Conservation (phyloP, 2,797 vertebrate species). For the Linurgus olivaceus region DNA sequence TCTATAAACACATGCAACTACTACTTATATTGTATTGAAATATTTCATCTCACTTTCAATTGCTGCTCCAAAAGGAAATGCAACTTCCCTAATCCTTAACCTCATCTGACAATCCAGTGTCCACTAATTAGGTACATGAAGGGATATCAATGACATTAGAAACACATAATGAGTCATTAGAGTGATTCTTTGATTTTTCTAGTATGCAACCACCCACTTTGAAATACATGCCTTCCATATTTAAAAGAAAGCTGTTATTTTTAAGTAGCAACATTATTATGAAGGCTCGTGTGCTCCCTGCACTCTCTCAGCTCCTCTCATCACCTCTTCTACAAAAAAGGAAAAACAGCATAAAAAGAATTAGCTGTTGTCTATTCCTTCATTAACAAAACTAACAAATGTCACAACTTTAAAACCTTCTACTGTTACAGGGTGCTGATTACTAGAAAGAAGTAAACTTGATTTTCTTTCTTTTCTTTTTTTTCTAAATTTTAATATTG, state of each 20-base stretch:
- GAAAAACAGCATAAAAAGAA: neutral
- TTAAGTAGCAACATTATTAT: neutral
- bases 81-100: neutral
- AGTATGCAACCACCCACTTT: neutral
- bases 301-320: neutral
- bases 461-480: neutral
- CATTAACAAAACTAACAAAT: neutral
- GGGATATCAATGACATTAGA: neutral
- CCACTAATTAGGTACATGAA: neutral
- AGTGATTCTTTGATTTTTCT: neutral
- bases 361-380: neutral
- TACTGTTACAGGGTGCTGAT: neutral
- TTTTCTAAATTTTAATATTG: neutral
- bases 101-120: neutral
- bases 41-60: neutral
- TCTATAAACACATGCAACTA: neutral
- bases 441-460: neutral
- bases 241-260: neutral
- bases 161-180: neutral
- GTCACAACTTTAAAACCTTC: neutral
- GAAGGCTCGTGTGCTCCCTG: fast-evolving
- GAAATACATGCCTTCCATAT: fast-evolving
- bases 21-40: neutral
- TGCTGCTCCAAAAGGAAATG: neutral
- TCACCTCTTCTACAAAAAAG: neutral